Base-by-base conservation (phyloP, 2,888 invertebrate species). In the Hedychridium roseum region DNA sequence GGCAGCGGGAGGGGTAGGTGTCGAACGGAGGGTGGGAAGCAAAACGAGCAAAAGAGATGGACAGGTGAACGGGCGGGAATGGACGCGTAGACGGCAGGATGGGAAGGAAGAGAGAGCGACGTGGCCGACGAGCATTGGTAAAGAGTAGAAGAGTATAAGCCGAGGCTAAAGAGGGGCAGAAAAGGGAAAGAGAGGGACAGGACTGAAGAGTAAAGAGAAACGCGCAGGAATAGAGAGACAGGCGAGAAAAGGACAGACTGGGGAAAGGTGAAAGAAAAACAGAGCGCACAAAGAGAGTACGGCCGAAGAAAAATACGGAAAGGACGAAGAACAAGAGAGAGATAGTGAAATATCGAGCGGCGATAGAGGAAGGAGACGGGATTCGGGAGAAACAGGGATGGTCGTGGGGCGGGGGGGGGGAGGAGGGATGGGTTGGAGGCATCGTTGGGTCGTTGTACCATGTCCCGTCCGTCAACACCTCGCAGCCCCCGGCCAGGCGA, bases 401-500 rank as follows among this genome's bases (percentile, higher is more conserved):
- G 41, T 20, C 26, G 30, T 40, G 37, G 41, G 39, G 43, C 12
- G 54, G 39, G 50, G n/a, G n/a, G n/a, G n/a, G 50, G 36, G 44
- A 55, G 46, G 51, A 43, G 52, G 31, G 54, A 50, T n/a, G 53
- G 62, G 65, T 56, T 57, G 59, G 55, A 60, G 57, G 55, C 60
- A 55, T 55, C 58, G 63, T 65, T 66, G 70, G 73, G 68, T 72
- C 71, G 70, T 73, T 73, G 73, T 70, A 69, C 72, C 65, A 55
- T 62, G 68, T 67, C 67, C 68, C 71, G 73, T 74, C 72, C 74
- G 76, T 76, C 76, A 74, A 73, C 76, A 76, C 74, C 71, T 73
- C 71, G 57, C 68, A 66, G 54, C 68, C 65, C 64, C 63, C 59
- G 59, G 60, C 60, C 64, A 57, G 62, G 64, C 66, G 64, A 73